A percentile compares a stretch with the other conserved stretches of the same genome.
Conservation (phyloP, 2,113 vertebrate species). For the Catharus minimus region DNA sequence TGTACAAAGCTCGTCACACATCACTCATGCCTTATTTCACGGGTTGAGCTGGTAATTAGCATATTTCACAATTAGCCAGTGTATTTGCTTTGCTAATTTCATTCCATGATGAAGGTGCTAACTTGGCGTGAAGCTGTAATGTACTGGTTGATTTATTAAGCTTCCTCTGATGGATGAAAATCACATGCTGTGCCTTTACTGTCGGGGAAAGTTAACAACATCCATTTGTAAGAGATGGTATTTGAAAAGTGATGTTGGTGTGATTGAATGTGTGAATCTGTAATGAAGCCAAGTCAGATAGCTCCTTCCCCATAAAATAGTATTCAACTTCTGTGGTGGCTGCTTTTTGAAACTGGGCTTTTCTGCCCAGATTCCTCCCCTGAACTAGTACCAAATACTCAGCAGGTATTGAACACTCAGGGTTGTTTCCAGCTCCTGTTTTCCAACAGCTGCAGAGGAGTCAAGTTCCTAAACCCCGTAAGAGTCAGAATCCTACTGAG, state of each 20-base stretch:
- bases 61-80: conserved; percentile 79
- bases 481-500: not conserved
- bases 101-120: conserved; percentile 80
- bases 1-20: conserved; percentile 66
- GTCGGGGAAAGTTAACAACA: conserved; percentile 75
- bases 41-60: conserved; percentile 78
- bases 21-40: conserved; percentile 80
- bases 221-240: conserved; percentile 76
- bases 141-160: conserved; percentile 80
- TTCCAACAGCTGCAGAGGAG: not conserved
- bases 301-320: conserved; percentile 67
- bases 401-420: not conserved
- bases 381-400: not conserved
- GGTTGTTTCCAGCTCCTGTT: not conserved
- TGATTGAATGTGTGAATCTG: conserved; percentile 78
- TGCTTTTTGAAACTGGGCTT: conserved; percentile 45
- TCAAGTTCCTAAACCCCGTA: not conserved
- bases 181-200: conserved; percentile 74
- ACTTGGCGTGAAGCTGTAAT: conserved; percentile 80
- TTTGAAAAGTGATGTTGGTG: conserved; percentile 78
- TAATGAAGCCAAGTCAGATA: conserved; percentile 77
- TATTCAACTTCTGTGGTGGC: conserved; percentile 62
- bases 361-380: conserved; percentile 24
- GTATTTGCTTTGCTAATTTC: conserved; percentile 82
- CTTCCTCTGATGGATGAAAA: conserved; percentile 73